Conservation (phyloP, 2,113 vertebrate genomes). For the Triplophysa tibetana region DNA sequence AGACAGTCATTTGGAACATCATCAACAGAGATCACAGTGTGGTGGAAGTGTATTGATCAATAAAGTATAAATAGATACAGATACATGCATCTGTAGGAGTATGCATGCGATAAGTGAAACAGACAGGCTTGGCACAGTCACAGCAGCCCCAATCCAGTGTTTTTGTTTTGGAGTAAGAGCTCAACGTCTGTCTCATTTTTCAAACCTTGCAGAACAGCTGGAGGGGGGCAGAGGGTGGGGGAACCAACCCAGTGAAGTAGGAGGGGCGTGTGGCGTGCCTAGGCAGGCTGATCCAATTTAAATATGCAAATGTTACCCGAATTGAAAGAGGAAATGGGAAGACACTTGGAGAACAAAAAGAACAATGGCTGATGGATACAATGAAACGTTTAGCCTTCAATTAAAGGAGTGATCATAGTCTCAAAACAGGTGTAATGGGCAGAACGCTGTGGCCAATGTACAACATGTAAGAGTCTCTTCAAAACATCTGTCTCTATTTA, state of each 20-base stretch:
- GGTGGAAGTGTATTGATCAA: neutral
- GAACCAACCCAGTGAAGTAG: slow-evolving; percentile 36
- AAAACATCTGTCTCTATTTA: slow-evolving; percentile 2
- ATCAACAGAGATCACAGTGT: neutral
- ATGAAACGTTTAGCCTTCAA: slow-evolving; percentile 58
- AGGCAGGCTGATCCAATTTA: slow-evolving; percentile 67
- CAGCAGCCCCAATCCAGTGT: slow-evolving; percentile 5
- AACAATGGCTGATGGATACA: slow-evolving; percentile 46
- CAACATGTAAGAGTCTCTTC: slow-evolving; percentile 5
- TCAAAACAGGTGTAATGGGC: slow-evolving; percentile 19
- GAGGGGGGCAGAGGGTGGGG: slow-evolving; percentile 19
- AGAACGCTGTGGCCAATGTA: neutral
- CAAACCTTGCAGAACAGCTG: slow-evolving; percentile 46
- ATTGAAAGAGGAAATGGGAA: slow-evolving; percentile 48
- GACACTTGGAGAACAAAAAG: slow-evolving; percentile 51
- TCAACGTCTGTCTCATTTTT: slow-evolving; percentile 36
- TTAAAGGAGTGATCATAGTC: slow-evolving; percentile 53
- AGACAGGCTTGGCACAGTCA: slow-evolving; percentile 34
- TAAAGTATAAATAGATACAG: neutral
- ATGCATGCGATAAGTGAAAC: neutral
- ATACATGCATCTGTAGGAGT: neutral
- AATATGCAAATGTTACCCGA: slow-evolving; percentile 67
- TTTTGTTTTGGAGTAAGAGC: slow-evolving; percentile 42
- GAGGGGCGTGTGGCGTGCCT: slow-evolving; percentile 45
- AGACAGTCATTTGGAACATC: neutral